Evolutionary conservation across 2,797 vertebrate species (phyloP).

Genomic region (Selene dorsalis): DNA sequence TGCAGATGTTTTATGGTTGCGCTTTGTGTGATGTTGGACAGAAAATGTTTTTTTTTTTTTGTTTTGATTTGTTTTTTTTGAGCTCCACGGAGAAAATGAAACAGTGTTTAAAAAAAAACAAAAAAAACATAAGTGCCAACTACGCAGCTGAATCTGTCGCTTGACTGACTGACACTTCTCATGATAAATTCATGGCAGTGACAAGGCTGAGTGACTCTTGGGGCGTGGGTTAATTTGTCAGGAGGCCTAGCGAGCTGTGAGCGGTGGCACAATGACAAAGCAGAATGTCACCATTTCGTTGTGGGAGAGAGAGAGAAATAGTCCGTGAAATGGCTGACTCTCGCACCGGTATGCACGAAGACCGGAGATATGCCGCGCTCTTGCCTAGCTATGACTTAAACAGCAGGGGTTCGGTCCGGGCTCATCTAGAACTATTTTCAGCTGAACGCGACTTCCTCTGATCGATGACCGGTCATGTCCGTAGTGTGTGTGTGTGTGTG

Average conservation of each 20-base stretch:
- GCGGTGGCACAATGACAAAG: slow-evolving; percentile 69
- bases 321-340: slow-evolving; percentile 70
- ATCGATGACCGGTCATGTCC: slow-evolving; percentile 28
- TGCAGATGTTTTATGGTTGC: not conserved
- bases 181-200: slow-evolving; percentile 81
- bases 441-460: slow-evolving; percentile 37
- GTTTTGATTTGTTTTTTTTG: slow-evolving; percentile 3
- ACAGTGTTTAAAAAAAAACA: not conserved
- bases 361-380: slow-evolving; percentile 46
- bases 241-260: slow-evolving; percentile 70
- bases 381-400: slow-evolving; percentile 43
- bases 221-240: slow-evolving; percentile 74
- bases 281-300: slow-evolving; percentile 72
- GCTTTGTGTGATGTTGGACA: slow-evolving; percentile 24
- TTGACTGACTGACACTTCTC: slow-evolving; percentile 70
- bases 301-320: slow-evolving; percentile 67
- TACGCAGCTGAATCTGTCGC: slow-evolving; percentile 54
- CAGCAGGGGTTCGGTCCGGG: slow-evolving; percentile 29
- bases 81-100: slow-evolving; percentile 41
- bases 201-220: slow-evolving; percentile 76
- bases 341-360: slow-evolving; percentile 24
- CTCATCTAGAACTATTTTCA: slow-evolving; percentile 59
- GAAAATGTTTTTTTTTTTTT: not conserved
- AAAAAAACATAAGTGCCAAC: slow-evolving; percentile 29
- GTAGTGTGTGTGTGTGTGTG: slow-evolving; percentile 8